phyloP scores from a whole-genome alignment of 2,113 vertebrate genomes.

The Odontophorus gujanensis region DNA sequence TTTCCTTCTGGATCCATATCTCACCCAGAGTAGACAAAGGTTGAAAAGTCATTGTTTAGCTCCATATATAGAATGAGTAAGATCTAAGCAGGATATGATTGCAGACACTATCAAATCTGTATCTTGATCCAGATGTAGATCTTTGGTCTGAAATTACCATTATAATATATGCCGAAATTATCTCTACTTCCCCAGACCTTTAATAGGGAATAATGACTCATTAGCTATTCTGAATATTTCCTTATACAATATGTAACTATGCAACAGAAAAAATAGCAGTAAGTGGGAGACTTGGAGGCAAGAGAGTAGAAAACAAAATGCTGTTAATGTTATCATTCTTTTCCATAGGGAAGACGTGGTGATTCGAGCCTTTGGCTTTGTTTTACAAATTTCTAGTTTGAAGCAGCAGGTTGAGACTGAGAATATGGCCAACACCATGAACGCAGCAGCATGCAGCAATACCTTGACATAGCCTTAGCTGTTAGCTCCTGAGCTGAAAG shows the following conservation, averaged over 20 bases:
- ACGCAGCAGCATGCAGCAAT: fast-evolving
- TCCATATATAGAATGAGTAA: background rate
- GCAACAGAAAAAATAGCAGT: background rate
- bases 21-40: background rate
- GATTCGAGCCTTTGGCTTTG: background rate
- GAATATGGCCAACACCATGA: background rate
- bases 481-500: background rate
- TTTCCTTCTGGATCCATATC: background rate
- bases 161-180: background rate
- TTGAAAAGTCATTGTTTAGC: background rate
- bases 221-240: background rate
- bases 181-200: background rate
- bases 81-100: background rate
- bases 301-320: fast-evolving
- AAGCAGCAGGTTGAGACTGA: background rate
- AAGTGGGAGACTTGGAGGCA: background rate
- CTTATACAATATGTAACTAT: background rate
- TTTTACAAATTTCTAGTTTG: background rate
- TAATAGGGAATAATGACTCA: background rate
- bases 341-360: background rate
- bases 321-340: background rate
- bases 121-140: background rate
- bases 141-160: background rate
- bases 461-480: background rate
- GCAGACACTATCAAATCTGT: background rate